phyloP scores from a whole-genome alignment of 2,797 vertebrate genomes.

The Phyllotis vaccarum region DNA sequence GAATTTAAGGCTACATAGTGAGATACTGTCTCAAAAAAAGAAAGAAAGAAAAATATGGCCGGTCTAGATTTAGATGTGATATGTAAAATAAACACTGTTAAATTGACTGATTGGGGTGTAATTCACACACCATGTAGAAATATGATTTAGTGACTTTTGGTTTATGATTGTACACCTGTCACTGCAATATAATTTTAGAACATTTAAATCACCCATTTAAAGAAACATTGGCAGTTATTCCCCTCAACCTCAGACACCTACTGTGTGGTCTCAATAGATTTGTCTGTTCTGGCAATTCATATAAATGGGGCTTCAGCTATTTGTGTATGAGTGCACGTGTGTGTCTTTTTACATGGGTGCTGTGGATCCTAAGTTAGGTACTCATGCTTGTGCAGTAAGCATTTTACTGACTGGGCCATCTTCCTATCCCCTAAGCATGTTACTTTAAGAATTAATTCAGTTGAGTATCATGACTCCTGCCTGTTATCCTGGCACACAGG shows the following conservation, averaged over 20 bases:
- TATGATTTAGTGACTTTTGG: background rate
- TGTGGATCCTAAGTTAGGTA: background rate
- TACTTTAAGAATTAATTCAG: background rate
- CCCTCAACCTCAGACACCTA: background rate
- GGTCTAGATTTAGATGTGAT: background rate
- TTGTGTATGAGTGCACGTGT: background rate
- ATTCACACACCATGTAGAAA: background rate
- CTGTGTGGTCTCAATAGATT: background rate
- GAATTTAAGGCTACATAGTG: background rate
- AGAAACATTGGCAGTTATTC: background rate
- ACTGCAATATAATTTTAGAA: constrained; percentile 19
- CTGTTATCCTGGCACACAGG: background rate
- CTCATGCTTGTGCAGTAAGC: background rate
- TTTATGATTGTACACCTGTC: background rate
- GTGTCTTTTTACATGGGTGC: background rate
- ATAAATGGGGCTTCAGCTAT: background rate
- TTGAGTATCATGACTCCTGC: background rate
- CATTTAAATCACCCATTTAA: background rate
- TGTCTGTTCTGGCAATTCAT: background rate
- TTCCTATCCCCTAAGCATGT: background rate
- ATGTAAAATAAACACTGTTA: background rate
- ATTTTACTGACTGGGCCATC: background rate
- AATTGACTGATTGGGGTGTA: background rate
- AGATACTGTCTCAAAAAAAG: background rate
- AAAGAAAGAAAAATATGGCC: background rate